A percentile compares a stretch with the other conserved stretches of the same genome.
These are phyloP conservation scores for Oxyruncus cristatus DNA, from an alignment of 2,113 vertebrate species.

Conservation along the genomic window DNA sequence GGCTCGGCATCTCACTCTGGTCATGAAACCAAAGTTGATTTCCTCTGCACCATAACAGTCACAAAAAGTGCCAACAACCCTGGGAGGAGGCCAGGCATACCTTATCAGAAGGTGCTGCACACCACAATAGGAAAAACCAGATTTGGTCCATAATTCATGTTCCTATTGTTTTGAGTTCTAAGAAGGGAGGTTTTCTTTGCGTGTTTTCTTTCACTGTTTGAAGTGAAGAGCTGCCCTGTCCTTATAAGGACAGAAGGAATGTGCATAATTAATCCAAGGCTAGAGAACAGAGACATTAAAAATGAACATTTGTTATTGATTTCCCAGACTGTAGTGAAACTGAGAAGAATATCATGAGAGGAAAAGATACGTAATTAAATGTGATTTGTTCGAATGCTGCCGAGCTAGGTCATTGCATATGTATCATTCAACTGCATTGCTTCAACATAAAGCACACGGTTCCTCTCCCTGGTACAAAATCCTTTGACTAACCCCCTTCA, in stretches of 20 bases:
- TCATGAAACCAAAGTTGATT: not conserved
- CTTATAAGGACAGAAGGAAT: conserved; percentile 36
- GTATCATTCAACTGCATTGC: not conserved
- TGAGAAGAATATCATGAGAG: not conserved
- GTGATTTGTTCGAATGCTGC: not conserved
- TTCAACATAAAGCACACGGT: not conserved
- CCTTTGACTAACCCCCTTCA: not conserved
- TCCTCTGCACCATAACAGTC: not conserved
- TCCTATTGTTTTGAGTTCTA: not conserved
- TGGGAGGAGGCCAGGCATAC: not conserved
- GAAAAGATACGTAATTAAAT: conserved; percentile 3
- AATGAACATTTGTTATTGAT: conserved; percentile 56
- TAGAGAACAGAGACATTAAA: conserved; percentile 18
- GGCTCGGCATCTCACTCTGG: not conserved
- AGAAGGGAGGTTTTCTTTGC: not conserved
- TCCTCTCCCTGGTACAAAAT: not conserved
- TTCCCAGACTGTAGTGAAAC: conserved; percentile 2
- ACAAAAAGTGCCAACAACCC: not conserved
- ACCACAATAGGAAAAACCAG: not conserved
- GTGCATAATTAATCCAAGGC: conserved; percentile 33
- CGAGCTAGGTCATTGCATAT: conserved; percentile 9
- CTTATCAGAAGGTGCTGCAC: not conserved
- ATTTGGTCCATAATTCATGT: not conserved
- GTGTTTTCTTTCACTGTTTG: not conserved
- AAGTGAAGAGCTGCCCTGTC: not conserved